Evolutionary conservation across 2,888 invertebrate genomes (phyloP), one percentile per base, ranked within the genome.

Genomic region (Sympetrum striolatum): DNA sequence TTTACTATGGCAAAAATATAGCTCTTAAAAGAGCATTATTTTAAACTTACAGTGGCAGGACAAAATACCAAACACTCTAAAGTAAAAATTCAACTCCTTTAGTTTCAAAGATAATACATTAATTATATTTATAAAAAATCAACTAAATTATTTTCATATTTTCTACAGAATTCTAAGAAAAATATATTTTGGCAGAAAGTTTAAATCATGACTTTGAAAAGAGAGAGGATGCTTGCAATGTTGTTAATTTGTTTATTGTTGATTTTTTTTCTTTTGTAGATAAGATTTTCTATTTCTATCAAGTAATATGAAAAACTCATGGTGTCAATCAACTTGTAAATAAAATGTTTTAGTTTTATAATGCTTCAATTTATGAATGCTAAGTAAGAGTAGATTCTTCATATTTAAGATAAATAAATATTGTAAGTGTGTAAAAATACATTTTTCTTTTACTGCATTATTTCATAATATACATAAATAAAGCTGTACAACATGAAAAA

Each of bases 251-350:
- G 86, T 86, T 86, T 58, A 60, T 86, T 86, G 86, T 86, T 86
- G 86, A 86, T 86, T 86, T 86, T 86, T 60, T 60, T 86, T 86
- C 86, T 86, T 60, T 86, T 86, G 86, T 86, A 86, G 86, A 86
- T 86, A 86, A 60, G 53, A 58, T 82, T 58, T 86, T 86, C 18
- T 60, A 86, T 60, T 58, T 86, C 86, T 64, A 60, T n/a, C 86
- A 37, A 82, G 60, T 86, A 86, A 86, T 64, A 22, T 60, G 14
- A 86, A 86, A n/a, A 86, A 58, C 22, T 31, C 73, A 73, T 73
- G 25, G 73, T 73, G 73, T 73, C 58, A 86, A 80, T 60, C 35
- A 60, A 53, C 35, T 53, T 86, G 86, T 86, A 86, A 60, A 86
- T 86, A 86, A 86, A 86, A 86, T 86, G 86, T 60, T 86, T 86